phyloP scores from a whole-genome alignment of 2,797 vertebrate genomes.

The Dendrocincla fuliginosa region DNA sequence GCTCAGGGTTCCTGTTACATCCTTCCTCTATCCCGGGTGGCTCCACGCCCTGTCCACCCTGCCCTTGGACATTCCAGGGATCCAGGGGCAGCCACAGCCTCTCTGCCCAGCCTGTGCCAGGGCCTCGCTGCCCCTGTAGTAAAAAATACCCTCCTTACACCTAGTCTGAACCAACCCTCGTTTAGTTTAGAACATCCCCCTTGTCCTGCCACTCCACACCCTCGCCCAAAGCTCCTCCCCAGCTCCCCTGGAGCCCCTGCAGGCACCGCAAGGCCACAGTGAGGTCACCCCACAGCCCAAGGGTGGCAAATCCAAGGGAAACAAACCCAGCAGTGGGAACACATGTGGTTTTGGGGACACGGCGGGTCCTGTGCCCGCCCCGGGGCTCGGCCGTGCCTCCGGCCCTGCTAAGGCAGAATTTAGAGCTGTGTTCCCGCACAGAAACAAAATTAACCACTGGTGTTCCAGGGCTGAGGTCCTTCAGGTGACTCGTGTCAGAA shows the following conservation, averaged over 20 bases:
- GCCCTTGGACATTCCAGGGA: no score
- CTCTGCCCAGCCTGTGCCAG: background rate
- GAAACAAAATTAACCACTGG: background rate
- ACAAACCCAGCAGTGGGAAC: fast-evolving
- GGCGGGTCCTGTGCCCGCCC: fast-evolving
- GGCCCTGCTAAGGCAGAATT: fast-evolving
- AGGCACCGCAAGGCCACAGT: fast-evolving
- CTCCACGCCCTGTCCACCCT: no score
- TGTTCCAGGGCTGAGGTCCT: background rate
- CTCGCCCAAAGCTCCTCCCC: background rate
- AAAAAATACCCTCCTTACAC: background rate
- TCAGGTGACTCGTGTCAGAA: background rate
- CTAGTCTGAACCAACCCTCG: background rate
- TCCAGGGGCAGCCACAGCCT: background rate
- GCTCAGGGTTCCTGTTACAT: background rate
- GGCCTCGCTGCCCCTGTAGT: background rate
- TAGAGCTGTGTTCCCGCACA: fast-evolving
- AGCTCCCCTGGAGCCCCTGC: background rate
- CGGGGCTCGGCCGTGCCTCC: fast-evolving
- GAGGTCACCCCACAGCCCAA: background rate
- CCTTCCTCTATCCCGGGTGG: no score
- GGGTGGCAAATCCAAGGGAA: fast-evolving
- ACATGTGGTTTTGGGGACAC: fast-evolving
- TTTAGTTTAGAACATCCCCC: background rate
- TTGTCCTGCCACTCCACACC: background rate